Evolutionary conservation across 2,888 invertebrate species (phyloP), one percentile per base, ranked within the genome.

Genomic region (Stenichneumon culpator): DNA sequence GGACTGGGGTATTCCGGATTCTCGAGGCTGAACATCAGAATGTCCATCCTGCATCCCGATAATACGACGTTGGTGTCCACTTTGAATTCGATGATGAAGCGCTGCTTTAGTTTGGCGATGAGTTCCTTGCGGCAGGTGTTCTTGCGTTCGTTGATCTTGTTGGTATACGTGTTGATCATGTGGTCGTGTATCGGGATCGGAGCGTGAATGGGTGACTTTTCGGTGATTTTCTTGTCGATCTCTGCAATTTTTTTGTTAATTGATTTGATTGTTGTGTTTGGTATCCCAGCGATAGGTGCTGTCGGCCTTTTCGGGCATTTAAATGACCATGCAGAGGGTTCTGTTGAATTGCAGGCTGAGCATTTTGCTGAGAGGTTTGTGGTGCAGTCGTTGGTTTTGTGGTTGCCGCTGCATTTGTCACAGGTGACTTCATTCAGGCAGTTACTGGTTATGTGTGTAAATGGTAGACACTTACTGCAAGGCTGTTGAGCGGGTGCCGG

Each of bases 111-210:
- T 16, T 50, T 47, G 25, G 47, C 47, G 7, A 68, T 50, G 0
- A 68, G 25, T 25, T 68, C 68, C 7, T 68, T 28, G 14, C 68
- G 44, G 25, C 47, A 47, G 16, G 16, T 28, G 22, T 68, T 68
- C 68, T 68, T 68, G 68, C 28, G 47, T 50, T 68, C 50, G 22
- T 50, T 68, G 4, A 68, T 68, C 47, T 50, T 68, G 68, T 47
- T 68, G 19, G n/a, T 6, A 14, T 22, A 68, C 0, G 22, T 47
- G 47, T 68, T 68, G 4, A 68, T 68, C 0, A 68, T 28, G 25
- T 50, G 68, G 50, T 68, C 68, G 28, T 68, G 16, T 3, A 68
- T 47, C 11, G 68, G 16, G 47, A 68, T 68, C 14, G 44, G 4
- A 7, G 68, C 47, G 68, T 28, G 47, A 50, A 68, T 47, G 1